Evolutionary conservation across 2,888 invertebrate genomes (phyloP).

Genomic region (Eretmocerus hayati): DNA sequence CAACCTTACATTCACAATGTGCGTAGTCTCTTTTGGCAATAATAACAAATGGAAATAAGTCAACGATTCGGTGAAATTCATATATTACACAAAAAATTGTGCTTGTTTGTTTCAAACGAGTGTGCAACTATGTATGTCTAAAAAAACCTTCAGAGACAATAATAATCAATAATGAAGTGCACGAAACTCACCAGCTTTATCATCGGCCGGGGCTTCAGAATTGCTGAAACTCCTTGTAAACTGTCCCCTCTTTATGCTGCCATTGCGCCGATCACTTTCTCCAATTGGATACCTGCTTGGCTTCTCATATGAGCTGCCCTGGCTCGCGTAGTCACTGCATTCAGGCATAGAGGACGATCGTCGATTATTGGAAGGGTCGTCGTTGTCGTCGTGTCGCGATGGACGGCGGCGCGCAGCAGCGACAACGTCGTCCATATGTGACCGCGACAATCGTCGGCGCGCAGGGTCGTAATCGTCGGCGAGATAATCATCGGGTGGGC

Average conservation of each 20-base stretch:
- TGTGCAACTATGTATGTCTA: too few species aligned
- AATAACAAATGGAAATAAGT: too few species aligned
- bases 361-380: conserved; percentile 33
- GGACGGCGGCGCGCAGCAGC: conserved; percentile 15
- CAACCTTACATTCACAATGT: too few species aligned
- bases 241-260: conserved; percentile 53
- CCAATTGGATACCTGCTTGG: conserved; percentile 35
- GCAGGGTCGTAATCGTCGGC: conserved; percentile 25
- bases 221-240: conserved; percentile 77
- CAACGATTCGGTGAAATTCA: too few species aligned
- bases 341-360: conserved; percentile 44
- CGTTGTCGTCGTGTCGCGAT: conserved; percentile 24
- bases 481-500: conserved; percentile 21
- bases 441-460: conserved; percentile 29
- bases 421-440: conserved; percentile 25
- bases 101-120: too few species aligned
- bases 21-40: too few species aligned
- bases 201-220: conserved; percentile 74
- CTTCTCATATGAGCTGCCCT: conserved; percentile 43
- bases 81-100: too few species aligned
- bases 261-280: conserved; percentile 38
- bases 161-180: too few species aligned
- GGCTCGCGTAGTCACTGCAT: conserved; percentile 45
- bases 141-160: background rate
- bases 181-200: conserved; percentile 65